Evolutionary conservation across 1,140 invertebrate genomes (phyloP), one percentile per base, ranked within the genome.

Genomic region (Anoplophora glabripennis): DNA sequence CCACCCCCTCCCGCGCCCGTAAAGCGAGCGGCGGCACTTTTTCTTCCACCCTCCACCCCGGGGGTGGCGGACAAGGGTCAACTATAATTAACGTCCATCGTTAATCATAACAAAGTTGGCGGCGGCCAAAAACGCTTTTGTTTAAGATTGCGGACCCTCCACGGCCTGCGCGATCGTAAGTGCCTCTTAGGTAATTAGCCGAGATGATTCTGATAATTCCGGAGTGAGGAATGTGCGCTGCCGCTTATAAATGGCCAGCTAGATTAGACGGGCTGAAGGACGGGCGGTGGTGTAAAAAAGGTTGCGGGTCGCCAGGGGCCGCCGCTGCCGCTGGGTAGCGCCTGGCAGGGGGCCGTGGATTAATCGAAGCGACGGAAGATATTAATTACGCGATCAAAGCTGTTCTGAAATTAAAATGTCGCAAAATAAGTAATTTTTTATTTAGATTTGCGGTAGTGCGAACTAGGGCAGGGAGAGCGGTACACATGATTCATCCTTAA

Each of bases 11-110:
- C 21, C n/a, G n/a, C n/a, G 21, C 21, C 21, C 21, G 3, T 28
- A 28, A 28, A 28, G 3, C 21, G 3, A 28, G 21, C 21, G 21
- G 21, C 21, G 21, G 21, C 21, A 28, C 21, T 28, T 28, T 34
- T n/a, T n/a, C 35, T 49, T 49, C 28, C 28, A 49, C 35, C 47
- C 34, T n/a, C n/a, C n/a, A n/a, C n/a, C 47, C 28, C 12, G n/a
- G 10, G 5, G 9, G 49, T 35, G 18, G 45, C 46, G 63, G 65
- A 67, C 65, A 65, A 40, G 66, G 66, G 66, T 68, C 66, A 68
- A 65, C 63, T 59, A 68, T 68, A 68, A 68, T 68, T 65, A 68
- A 65, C 66, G 66, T 62, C 46, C 61, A 55, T 68, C 66, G 66
- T 68, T 68, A 68, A 68, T 68, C 66, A 68, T 68, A 68, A 63